A percentile compares a stretch with the other conserved stretches of the same genome.
phyloP scores from a whole-genome alignment of 2,888 invertebrate genomes.

The Erebia aethiops region DNA sequence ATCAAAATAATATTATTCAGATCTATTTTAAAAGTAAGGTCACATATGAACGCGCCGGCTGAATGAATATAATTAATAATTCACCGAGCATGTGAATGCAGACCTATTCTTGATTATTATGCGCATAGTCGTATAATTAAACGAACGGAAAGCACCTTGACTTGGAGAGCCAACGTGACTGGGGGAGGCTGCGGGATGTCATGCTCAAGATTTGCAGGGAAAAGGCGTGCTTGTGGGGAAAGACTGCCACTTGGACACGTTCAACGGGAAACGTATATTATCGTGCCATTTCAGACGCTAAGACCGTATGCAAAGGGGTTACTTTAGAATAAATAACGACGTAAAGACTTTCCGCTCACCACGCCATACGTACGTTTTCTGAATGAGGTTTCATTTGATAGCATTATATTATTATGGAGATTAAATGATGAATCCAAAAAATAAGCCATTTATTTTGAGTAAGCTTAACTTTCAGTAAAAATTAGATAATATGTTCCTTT shows the following conservation, averaged over 20 bases:
- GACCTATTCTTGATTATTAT: constrained; percentile 37
- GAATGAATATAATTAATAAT: constrained; percentile 6
- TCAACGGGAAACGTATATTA: constrained; percentile 40
- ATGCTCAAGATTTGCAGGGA: constrained; percentile 70
- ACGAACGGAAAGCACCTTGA: constrained; percentile 53
- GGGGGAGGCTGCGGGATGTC: constrained; percentile 59
- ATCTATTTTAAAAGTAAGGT: not conserved
- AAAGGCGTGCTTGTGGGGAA: constrained; percentile 53
- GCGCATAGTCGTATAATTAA: constrained; percentile 52
- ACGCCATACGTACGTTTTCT: constrained; percentile 75
- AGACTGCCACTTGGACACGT: constrained; percentile 74
- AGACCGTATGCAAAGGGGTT: constrained; percentile 3
- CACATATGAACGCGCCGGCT: not conserved
- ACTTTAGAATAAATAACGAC: constrained; percentile 23
- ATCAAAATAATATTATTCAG: not conserved
- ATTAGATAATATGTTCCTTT: not conserved
- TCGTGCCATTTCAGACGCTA: constrained; percentile 25
- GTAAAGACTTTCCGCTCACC: constrained; percentile 23
- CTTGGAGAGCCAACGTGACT: constrained; percentile 57
- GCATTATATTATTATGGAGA: constrained; percentile 8
- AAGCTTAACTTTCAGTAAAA: not conserved
- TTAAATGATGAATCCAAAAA: constrained; percentile 5
- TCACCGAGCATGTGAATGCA: not conserved
- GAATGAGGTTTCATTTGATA: constrained; percentile 77
- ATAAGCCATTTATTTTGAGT: not conserved